A percentile compares a stretch with the other conserved stretches of the same genome.
These are phyloP conservation scores for Lepas anatifera DNA, from an alignment of 2,888 invertebrate genomes.

Conservation along the genomic window DNA sequence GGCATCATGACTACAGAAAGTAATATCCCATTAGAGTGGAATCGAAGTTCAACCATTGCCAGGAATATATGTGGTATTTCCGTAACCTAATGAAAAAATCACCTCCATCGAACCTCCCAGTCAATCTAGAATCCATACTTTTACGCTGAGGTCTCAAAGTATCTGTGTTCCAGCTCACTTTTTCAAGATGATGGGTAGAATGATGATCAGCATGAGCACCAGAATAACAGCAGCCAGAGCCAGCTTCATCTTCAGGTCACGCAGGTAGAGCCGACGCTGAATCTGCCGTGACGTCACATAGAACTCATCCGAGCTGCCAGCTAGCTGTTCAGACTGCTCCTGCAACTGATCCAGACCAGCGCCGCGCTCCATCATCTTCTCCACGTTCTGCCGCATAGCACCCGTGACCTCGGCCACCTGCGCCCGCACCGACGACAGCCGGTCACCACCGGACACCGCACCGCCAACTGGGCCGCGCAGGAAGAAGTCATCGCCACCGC, in stretches of 20 bases:
- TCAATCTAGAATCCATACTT: too few relatives aligned
- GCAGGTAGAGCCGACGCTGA: not conserved
- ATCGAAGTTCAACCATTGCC: too few relatives aligned
- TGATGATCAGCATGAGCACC: not conserved
- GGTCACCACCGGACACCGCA: not conserved
- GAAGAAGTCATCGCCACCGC: not conserved
- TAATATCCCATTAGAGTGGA: too few relatives aligned
- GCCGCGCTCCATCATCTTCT: not conserved
- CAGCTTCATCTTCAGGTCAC: not conserved
- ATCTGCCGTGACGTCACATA: not conserved
- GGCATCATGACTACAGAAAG: too few relatives aligned
- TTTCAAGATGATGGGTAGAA: not conserved
- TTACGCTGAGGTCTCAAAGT: too few relatives aligned
- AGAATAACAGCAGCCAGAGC: not conserved
- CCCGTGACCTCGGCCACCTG: not conserved
- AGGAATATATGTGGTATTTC: too few relatives aligned
- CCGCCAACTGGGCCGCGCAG: not conserved
- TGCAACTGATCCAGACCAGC: not conserved
- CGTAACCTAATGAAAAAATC: too few relatives aligned
- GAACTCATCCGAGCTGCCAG: not conserved
- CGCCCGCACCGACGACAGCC: not conserved
- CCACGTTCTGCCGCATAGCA: not conserved
- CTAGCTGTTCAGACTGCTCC: not conserved
- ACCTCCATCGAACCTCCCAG: too few relatives aligned
- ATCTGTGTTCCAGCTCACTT: not conserved